Base-by-base conservation (phyloP, 1,140 invertebrate species). In the Bombus balteatus region DNA sequence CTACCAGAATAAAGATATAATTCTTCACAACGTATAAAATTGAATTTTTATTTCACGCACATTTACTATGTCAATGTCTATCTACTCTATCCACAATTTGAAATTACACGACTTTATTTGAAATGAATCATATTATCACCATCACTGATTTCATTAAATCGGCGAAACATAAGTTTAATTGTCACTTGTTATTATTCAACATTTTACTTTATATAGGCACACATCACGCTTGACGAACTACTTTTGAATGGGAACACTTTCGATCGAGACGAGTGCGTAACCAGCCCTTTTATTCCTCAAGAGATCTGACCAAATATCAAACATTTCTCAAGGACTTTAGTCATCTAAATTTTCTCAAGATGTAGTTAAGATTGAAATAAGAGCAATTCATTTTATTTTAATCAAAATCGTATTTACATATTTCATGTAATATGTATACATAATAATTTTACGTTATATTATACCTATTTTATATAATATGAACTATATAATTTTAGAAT, bases 161-260 rank as follows among this genome's bases (percentile, higher is more conserved):
- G 15, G 4, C 28, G 13, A 22, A 5, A 34, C 32, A 37, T 22
- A 34, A 74, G 3, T 13, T 70, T 70, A 41, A 32, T 34, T 59
- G 1, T 81, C 34, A 39, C 2, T 53, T 66, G 34, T n/a, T 28
- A 73, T n/a, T 37, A 2, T 4, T 70, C 13, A 74, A 28, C 3
- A 53, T 62, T 62, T 18, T 10, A 28, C 13, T 32, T 41, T 41
- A 3, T 66, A 25, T 4, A 25, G 18, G 22, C 37, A 32, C 15
- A 15, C 25, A 71, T 37, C 25, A 39, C 22, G 37, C 53, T 43
- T 39, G 15, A 79, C 28, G 75, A 79, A 71, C 32, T 8, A n/a
- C 53, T 57, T 77, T 43, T 70, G 75, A 84, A 59, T 79, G 75
- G 15, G 15, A 83, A 78, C 47, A 62, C 62, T 70, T 53, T 41